Base-by-base conservation (phyloP, 2,888 invertebrate genomes). In the Sycophila texana region DNA sequence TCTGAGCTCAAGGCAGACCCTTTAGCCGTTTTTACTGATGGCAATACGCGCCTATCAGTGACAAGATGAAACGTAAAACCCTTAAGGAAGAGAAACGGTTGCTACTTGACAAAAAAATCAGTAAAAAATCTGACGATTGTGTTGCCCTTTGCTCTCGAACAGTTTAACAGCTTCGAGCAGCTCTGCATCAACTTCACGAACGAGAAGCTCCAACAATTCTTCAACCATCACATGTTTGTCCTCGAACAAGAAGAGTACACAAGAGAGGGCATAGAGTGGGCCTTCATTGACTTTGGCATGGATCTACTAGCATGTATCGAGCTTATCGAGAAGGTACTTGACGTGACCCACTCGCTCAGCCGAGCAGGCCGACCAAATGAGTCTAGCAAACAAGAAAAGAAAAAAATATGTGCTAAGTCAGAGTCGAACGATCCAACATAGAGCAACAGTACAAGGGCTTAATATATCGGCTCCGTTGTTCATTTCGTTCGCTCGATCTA, bases 201-300 rank as follows among this genome's bases (percentile, higher is more conserved):
- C 92, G 98, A 98, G 93, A 97, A 97, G 92, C 94, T 98, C 89
- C 98, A 98, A 93, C 98, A 98, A 92, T 98, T 98, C 95, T 98
- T 98, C 96, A 98, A 98, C 93, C 98, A 98, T 91, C 96, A 98
- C 94, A 98, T 98, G 98, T 98, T 98, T 92, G 97, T 98, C 88
- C 94, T 98, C 88, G 98, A 98, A 92, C 98, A 98, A 95, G 98
- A 98, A 92, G 98, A 98, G 91, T 98, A 98, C 93, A 96, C 96
- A 92, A 94, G 92, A 89, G 98, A 98, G 92, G 98, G 98, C 91
- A 98, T 98, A 92, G 94, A 96, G 90, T 98, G 98, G 98, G 94
- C 94, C 87, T 98, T 98, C 93, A 98, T 98, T 92, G 98, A 98
- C 94, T 98, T 98, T 92, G 98, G 98, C 92, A 96, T 98, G 96